phyloP scores from a whole-genome alignment of 2,797 vertebrate genomes.

The Phaenicophaeus curvirostris region DNA sequence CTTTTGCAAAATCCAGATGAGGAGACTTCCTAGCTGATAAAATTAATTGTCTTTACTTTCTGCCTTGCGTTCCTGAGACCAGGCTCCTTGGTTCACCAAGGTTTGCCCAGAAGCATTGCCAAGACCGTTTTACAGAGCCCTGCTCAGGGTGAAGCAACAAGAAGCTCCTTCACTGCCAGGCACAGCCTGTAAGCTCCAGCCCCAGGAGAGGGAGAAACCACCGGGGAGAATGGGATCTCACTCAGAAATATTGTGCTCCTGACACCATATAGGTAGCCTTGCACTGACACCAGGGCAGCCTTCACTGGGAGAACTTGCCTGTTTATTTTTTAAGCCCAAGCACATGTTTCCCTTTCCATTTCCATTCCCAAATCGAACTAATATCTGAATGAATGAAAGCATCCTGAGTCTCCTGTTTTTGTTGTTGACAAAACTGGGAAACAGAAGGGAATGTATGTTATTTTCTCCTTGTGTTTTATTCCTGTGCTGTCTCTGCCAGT shows the following conservation, averaged over 20 bases:
- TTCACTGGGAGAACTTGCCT: neutral
- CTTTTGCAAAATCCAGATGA: neutral
- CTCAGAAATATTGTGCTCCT: accelerated
- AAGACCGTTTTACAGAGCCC: neutral
- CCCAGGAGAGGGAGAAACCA: conserved; percentile 8
- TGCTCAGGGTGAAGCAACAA: neutral
- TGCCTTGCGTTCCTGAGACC: neutral
- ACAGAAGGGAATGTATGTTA: neutral
- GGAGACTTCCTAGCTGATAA: conserved; percentile 29
- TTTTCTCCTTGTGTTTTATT: neutral
- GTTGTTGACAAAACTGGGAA: neutral
- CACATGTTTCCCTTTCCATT: neutral
- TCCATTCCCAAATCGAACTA: neutral
- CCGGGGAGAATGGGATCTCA: neutral
- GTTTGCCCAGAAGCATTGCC: neutral
- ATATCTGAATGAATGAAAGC: neutral
- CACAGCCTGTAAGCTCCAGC: neutral
- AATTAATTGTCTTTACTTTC: neutral
- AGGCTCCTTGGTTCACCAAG: neutral
- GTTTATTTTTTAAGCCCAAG: neutral
- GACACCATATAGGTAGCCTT: neutral
- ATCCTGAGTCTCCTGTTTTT: neutral
- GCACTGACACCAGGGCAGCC: neutral
- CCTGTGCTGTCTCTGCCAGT: neutral
- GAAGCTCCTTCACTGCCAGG: accelerated